These are phyloP conservation scores for Scalopus aquaticus DNA, from an alignment of 2,113 vertebrate species.

Conservation along the genomic window DNA sequence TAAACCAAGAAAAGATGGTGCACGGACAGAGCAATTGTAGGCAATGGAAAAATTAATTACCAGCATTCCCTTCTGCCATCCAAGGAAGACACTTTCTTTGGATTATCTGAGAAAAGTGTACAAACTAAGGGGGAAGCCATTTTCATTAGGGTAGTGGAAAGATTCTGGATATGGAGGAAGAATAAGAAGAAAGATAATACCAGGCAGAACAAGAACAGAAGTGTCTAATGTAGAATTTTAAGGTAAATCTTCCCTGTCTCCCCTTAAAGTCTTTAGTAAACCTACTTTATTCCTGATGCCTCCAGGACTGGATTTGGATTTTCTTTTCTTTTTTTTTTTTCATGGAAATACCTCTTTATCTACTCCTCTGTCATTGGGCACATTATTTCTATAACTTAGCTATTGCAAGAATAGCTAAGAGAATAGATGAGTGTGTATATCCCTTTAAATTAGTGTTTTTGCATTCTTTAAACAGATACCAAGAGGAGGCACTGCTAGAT, in stretches of 20 bases:
- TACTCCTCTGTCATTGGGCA: too few species aligned
- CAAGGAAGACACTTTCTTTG: not conserved
- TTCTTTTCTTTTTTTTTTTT: too few species aligned
- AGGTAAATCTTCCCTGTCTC: not conserved
- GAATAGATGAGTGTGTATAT: too few species aligned
- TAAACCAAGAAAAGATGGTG: not conserved
- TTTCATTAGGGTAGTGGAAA: not conserved
- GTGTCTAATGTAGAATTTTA: not conserved
- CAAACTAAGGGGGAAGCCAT: not conserved
- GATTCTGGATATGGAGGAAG: not conserved
- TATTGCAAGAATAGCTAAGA: too few species aligned
- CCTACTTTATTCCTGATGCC: not conserved
- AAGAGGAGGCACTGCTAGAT: too few species aligned
- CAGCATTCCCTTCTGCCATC: not conserved
- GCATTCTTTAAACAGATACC: too few species aligned
- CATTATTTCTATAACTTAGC: too few species aligned
- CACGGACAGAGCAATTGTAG: not conserved
- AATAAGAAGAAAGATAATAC: not conserved
- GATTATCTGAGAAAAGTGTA: not conserved
- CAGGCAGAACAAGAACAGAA: not conserved
- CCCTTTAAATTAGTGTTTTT: too few species aligned
- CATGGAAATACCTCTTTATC: not conserved
- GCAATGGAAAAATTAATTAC: constrained; percentile 20
- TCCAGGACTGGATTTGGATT: not conserved
- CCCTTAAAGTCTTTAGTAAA: not conserved